A percentile compares a stretch with the other conserved stretches of the same genome.
These are phyloP conservation scores for Melanotaenia trifasciata DNA, from an alignment of 2,797 vertebrate species.

Conservation along the genomic window DNA sequence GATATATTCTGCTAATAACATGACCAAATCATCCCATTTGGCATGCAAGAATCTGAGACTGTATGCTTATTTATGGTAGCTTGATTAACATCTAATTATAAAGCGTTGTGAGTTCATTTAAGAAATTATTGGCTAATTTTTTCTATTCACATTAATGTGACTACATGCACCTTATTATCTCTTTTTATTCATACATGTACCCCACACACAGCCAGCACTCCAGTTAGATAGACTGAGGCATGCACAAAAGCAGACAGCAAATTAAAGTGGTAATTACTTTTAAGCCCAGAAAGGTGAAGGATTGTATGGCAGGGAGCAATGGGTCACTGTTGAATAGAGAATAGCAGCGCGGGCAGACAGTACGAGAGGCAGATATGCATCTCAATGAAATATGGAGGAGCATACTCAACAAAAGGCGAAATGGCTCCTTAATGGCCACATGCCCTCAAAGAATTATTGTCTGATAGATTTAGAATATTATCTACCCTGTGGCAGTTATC, in stretches of 20 bases:
- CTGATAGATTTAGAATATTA: slow-evolving; percentile 81
- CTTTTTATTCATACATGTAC: slow-evolving; percentile 38
- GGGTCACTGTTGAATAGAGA: slow-evolving; percentile 81
- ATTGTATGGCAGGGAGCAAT: slow-evolving; percentile 80
- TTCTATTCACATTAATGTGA: slow-evolving; percentile 41
- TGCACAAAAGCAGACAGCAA: slow-evolving; percentile 82
- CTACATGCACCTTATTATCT: slow-evolving; percentile 25
- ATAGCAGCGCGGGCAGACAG: slow-evolving; percentile 74
- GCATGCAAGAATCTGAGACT: slow-evolving; percentile 1
- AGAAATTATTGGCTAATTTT: slow-evolving; percentile 42
- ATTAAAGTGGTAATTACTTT: slow-evolving; percentile 88
- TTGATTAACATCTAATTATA: slow-evolving; percentile 33
- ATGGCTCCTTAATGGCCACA: slow-evolving; percentile 78
- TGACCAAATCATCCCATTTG: slow-evolving; percentile 6
- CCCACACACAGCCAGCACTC: slow-evolving; percentile 50
- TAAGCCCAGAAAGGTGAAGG: slow-evolving; percentile 82
- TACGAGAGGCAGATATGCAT: slow-evolving; percentile 79
- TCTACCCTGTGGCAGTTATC: slow-evolving; percentile 75
- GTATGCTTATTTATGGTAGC: slow-evolving; percentile 20
- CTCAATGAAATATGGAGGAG: slow-evolving; percentile 83
- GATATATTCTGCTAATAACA: background rate
- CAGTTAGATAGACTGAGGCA: slow-evolving; percentile 75
- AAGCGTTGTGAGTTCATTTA: slow-evolving; percentile 18
- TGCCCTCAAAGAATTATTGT: slow-evolving; percentile 81
- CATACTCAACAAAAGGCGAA: slow-evolving; percentile 75